Evolutionary conservation across 2,113 vertebrate genomes (phyloP).

Genomic region (Microcebus murinus): DNA sequence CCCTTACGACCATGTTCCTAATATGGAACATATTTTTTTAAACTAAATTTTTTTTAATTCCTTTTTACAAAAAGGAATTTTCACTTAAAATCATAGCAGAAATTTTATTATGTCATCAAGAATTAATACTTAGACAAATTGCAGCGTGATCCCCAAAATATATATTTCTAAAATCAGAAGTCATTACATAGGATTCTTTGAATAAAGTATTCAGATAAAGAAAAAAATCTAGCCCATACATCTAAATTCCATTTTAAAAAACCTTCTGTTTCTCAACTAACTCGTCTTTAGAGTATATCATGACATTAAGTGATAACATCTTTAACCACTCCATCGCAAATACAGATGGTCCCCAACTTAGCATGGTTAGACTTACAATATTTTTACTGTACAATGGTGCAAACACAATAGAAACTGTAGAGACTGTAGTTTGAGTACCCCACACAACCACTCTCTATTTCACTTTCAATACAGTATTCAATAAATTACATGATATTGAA

Average conservation of each 20-base stretch:
- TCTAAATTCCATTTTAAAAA: slow-evolving; percentile 20
- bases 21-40: neutral
- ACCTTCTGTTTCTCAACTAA: neutral
- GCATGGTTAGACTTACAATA: neutral
- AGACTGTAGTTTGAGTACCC: neutral
- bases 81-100: slow-evolving; percentile 6
- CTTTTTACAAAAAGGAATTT: neutral
- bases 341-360: neutral
- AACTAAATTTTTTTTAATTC: no score
- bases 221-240: neutral
- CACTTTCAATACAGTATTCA: neutral
- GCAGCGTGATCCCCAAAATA: neutral
- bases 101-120: slow-evolving; percentile 43
- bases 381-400: neutral
- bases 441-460: neutral
- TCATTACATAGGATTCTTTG: neutral
- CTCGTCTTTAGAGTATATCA: neutral
- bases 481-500: neutral
- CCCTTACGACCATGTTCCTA: neutral
- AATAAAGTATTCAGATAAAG: slow-evolving; percentile 7
- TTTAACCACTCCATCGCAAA: neutral
- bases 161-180: slow-evolving; percentile 23
- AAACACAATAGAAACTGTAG: neutral
- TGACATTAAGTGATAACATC: neutral
- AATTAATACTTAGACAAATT: slow-evolving; percentile 49